phyloP scores from a whole-genome alignment of 2,113 vertebrate species.

The Pyrgilauda ruficollis region DNA sequence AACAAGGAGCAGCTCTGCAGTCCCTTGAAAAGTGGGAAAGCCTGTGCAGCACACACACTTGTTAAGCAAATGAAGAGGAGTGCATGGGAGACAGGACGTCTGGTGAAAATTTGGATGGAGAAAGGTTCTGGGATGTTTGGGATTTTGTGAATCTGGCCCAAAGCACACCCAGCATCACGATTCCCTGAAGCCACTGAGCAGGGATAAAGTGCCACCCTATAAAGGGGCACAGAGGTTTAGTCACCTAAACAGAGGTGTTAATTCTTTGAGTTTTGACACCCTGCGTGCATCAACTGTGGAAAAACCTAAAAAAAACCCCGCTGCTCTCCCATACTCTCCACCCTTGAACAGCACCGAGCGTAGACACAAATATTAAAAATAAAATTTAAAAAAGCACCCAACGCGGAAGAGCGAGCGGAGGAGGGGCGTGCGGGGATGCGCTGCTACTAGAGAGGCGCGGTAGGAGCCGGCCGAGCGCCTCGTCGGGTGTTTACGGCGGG shows the following conservation, averaged over 20 bases:
- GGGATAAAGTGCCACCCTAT: not conserved
- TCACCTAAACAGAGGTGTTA: not conserved
- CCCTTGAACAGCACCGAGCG: not conserved
- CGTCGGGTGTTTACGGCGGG: constrained; percentile 19
- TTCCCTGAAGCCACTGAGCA: not conserved
- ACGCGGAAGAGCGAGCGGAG: not conserved
- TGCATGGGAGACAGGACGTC: not conserved
- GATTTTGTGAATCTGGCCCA: not conserved
- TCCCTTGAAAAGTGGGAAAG: not conserved
- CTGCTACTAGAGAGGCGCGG: constrained; percentile 44
- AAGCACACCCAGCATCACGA: accelerated
- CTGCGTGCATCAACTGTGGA: accelerated
- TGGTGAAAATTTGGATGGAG: not conserved
- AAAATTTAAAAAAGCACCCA: accelerated
- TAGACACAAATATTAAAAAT: no score
- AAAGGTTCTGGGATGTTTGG: not conserved
- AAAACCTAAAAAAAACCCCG: accelerated
- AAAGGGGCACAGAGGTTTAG: not conserved
- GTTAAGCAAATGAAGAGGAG: not conserved
- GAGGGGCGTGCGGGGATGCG: not conserved
- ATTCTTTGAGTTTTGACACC: accelerated
- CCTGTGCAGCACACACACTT: not conserved
- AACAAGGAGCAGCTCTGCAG: not conserved
- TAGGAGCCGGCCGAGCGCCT: not conserved
- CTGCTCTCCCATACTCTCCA: not conserved